These are phyloP conservation scores for Erebia palarica DNA, from an alignment of 2,888 invertebrate species.

Conservation along the genomic window DNA sequence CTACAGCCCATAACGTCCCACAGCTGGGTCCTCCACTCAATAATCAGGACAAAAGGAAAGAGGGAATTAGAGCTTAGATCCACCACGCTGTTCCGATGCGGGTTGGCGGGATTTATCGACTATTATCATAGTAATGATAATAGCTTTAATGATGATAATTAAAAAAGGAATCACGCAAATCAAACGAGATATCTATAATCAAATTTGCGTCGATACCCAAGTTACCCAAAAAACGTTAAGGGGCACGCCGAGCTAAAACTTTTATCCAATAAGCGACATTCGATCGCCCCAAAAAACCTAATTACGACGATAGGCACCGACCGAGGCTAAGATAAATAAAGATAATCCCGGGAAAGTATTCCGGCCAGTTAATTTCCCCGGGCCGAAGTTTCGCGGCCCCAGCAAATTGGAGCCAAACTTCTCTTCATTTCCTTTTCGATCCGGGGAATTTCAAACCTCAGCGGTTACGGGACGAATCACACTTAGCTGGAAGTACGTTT, in stretches of 20 bases:
- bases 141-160: neutral
- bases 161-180: constrained; percentile 3
- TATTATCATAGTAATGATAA: no score
- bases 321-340: constrained; percentile 48
- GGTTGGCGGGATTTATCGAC: no score
- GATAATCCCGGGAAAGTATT: constrained; percentile 49
- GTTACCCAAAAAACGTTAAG: neutral
- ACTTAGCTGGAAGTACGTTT: neutral
- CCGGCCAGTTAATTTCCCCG: constrained; percentile 51
- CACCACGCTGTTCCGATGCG: no score
- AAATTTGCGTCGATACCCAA: neutral
- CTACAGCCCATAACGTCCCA: no score
- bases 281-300: constrained; percentile 45
- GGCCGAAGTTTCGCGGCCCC: constrained; percentile 49
- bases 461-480: constrained; percentile 15
- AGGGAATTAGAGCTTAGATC: no score
- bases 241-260: constrained; percentile 26
- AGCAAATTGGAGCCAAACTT: constrained; percentile 60
- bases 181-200: neutral
- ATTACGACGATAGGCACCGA: constrained; percentile 43
- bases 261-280: constrained; percentile 38
- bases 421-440: constrained; percentile 60
- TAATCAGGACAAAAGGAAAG: no score
- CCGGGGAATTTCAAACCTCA: constrained; percentile 30
- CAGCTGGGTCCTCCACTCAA: no score